These are phyloP conservation scores for Dreissena rostriformis DNA, from an alignment of 1,140 invertebrate species.

Conservation along the genomic window DNA sequence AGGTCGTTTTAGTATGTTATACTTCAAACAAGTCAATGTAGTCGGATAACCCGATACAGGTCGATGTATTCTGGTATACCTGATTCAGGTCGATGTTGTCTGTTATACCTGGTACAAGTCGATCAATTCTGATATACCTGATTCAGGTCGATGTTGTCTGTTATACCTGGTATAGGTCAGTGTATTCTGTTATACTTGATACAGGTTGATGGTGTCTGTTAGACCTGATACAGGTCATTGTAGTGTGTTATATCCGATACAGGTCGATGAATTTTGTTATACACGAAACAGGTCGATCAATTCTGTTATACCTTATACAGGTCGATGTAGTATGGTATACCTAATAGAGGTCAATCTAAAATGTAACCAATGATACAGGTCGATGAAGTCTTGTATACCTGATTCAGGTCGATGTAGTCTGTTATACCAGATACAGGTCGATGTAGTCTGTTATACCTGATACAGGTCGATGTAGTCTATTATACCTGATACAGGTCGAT, in stretches of 20 bases:
- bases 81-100: too few relatives aligned
- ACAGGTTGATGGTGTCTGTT: conserved; percentile 34
- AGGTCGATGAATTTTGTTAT: too few relatives aligned
- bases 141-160: conserved; percentile 38
- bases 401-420: too few relatives aligned
- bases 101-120: conserved; percentile 60
- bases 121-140: background rate
- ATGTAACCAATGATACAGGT: too few relatives aligned
- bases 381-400: too few relatives aligned
- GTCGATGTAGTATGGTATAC: conserved; percentile 34
- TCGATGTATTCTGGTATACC: background rate
- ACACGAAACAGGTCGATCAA: too few relatives aligned
- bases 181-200: conserved; percentile 44
- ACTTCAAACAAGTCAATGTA: too few relatives aligned
- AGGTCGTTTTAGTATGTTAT: background rate
- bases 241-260: conserved; percentile 27
- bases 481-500: too few relatives aligned
- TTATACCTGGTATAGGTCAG: background rate
- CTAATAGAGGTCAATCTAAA: background rate
- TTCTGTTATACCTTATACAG: conserved; percentile 50
- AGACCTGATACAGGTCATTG: background rate
- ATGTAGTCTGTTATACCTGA: conserved; percentile 56
- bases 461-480: too few relatives aligned
- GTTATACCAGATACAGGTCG: too few relatives aligned
- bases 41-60: background rate